These are phyloP conservation scores for Uropetala carovei DNA, from an alignment of 2,888 invertebrate genomes.

Conservation along the genomic window DNA sequence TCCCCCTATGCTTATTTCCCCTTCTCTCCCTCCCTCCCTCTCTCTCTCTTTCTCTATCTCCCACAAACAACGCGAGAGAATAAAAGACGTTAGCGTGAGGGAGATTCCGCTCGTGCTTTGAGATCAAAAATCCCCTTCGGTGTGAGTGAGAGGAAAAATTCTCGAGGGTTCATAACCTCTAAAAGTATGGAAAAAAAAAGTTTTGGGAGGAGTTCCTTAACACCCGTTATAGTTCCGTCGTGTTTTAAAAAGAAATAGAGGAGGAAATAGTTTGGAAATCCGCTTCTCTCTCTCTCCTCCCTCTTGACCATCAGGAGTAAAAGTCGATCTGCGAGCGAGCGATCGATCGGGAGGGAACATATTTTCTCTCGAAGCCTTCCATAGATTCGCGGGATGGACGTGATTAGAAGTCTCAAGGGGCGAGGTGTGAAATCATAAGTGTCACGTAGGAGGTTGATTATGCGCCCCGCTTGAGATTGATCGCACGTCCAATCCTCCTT, in stretches of 20 bases:
- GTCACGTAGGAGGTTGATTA: not conserved
- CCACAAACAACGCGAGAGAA: not conserved
- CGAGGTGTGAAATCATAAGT: not conserved
- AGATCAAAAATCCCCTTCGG: conserved; percentile 14
- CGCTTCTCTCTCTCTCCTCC: not conserved
- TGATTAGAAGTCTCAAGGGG: not conserved
- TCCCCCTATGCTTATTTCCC: not conserved
- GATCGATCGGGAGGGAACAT: not conserved
- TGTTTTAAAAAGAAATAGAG: not conserved
- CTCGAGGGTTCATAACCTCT: not conserved
- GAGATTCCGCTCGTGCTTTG: conserved; percentile 12
- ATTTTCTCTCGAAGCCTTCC: not conserved
- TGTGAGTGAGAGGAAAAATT: not conserved
- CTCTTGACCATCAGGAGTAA: not conserved
- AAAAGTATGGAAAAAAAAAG: too few relatives aligned
- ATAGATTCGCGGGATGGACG: not conserved
- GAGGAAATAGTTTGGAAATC: not conserved
- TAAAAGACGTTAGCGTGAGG: conserved; percentile 6
- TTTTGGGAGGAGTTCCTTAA: too few relatives aligned
- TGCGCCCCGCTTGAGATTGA: conserved; percentile 6
- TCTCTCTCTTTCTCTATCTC: not conserved
- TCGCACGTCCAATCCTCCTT: not conserved
- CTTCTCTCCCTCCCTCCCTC: not conserved
- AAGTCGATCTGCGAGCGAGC: not conserved
- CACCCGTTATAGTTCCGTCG: not conserved